These are phyloP conservation scores for Netta rufina DNA, from an alignment of 2,797 vertebrate genomes.

Conservation along the genomic window DNA sequence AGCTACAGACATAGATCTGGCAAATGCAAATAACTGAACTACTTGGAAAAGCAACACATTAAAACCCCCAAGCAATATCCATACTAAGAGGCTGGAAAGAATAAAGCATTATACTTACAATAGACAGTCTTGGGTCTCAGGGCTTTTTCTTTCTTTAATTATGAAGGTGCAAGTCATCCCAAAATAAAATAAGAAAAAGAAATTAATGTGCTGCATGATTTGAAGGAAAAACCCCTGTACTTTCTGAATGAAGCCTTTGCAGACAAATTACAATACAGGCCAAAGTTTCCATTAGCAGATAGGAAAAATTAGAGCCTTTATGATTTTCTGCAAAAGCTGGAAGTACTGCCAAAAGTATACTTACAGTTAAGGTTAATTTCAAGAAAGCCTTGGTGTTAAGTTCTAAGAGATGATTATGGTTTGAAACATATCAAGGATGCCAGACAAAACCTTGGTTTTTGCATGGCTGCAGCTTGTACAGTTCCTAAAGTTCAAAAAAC, in stretches of 20 bases:
- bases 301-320: slow-evolving; percentile 34
- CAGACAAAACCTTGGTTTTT: neutral
- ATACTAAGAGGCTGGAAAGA: slow-evolving; percentile 1
- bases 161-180: slow-evolving; percentile 60
- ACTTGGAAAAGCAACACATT: neutral
- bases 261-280: slow-evolving; percentile 6
- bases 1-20: neutral
- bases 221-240: neutral
- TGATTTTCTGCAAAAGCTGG: slow-evolving; percentile 49
- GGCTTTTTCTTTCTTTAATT: slow-evolving; percentile 56
- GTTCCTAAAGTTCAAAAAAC: neutral
- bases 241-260: slow-evolving; percentile 3
- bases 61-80: neutral
- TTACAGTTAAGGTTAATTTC: neutral
- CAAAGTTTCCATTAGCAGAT: neutral
- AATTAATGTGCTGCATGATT: slow-evolving; percentile 44
- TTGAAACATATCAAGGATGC: neutral
- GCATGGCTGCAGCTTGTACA: neutral
- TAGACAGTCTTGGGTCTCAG: slow-evolving; percentile 16
- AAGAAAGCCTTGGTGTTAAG: neutral
- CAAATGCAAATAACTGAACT: neutral
- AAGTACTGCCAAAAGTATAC: neutral
- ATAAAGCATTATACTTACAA: slow-evolving; percentile 57
- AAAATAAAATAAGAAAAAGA: slow-evolving; percentile 71
- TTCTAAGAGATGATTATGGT: neutral